Conservation (phyloP, 2,113 vertebrate genomes). For the Apteryx owenii region DNA sequence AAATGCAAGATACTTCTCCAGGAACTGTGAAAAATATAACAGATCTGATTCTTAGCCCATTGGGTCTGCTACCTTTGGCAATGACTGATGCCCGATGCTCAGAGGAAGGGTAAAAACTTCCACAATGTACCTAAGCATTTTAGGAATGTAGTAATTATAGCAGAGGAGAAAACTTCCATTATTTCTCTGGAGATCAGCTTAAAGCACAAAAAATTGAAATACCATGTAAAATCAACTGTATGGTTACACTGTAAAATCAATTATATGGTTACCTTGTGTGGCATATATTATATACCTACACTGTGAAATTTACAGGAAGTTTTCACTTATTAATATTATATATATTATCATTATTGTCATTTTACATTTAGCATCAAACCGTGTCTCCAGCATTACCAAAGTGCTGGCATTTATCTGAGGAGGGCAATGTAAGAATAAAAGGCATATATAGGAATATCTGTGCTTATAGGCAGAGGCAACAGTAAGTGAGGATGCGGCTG, state of each 20-base stretch:
- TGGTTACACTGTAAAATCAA: neutral
- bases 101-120: neutral
- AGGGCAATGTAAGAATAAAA: neutral
- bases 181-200: neutral
- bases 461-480: neutral
- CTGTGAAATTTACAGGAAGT: neutral
- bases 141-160: neutral
- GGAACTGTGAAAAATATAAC: neutral
- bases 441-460: accelerated
- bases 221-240: neutral
- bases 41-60: neutral
- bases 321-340: neutral
- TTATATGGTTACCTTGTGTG: neutral
- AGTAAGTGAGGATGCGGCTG: neutral
- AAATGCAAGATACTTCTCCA: neutral
- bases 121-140: neutral
- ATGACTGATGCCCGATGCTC: neutral
- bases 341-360: neutral
- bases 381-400: neutral
- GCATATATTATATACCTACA: neutral
- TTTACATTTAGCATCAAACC: neutral
- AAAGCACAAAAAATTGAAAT: neutral
- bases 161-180: neutral
- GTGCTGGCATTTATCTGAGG: neutral
- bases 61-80: neutral